Percentiles rank a stretch among this genome's conserved stretches.
Evolutionary conservation across 1,140 invertebrate genomes (phyloP).

Genomic region (Rhyzopertha dominica): DNA sequence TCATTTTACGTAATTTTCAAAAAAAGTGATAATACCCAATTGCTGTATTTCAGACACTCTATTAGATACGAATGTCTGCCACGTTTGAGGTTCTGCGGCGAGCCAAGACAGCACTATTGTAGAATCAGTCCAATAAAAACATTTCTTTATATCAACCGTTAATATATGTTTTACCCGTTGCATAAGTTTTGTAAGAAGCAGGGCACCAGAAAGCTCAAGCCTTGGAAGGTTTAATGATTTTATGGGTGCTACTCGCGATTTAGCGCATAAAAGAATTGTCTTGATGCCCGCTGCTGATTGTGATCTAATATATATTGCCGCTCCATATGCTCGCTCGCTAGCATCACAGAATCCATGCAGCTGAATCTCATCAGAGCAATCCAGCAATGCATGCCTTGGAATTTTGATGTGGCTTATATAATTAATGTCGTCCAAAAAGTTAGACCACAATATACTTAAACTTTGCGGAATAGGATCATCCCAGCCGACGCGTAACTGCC

Average conservation of each 20-base stretch:
- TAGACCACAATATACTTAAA: conserved; percentile 15
- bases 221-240: conserved; percentile 41
- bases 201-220: too few species aligned
- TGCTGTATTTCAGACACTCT: too few species aligned
- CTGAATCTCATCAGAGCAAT: conserved; percentile 14
- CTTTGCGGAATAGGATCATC: conserved; percentile 31
- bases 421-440: not conserved
- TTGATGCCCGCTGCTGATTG: not conserved
- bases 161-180: too few species aligned
- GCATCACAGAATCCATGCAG: conserved; percentile 39
- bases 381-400: conserved; percentile 11
- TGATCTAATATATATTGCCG: conserved; percentile 34
- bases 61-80: too few species aligned
- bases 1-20: too few species aligned
- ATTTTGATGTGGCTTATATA: conserved; percentile 11
- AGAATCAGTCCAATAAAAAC: too few species aligned
- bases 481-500: conserved; percentile 33
- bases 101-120: too few species aligned
- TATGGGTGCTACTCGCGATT: conserved; percentile 43
- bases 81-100: too few species aligned
- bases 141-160: too few species aligned
- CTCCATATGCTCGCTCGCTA: conserved; percentile 35
- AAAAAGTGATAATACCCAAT: too few species aligned
- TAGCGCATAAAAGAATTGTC: conserved; percentile 26
- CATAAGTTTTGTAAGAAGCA: too few species aligned